Conservation (phyloP, 2,888 invertebrate species). For the Siphonodentalium dalli region DNA sequence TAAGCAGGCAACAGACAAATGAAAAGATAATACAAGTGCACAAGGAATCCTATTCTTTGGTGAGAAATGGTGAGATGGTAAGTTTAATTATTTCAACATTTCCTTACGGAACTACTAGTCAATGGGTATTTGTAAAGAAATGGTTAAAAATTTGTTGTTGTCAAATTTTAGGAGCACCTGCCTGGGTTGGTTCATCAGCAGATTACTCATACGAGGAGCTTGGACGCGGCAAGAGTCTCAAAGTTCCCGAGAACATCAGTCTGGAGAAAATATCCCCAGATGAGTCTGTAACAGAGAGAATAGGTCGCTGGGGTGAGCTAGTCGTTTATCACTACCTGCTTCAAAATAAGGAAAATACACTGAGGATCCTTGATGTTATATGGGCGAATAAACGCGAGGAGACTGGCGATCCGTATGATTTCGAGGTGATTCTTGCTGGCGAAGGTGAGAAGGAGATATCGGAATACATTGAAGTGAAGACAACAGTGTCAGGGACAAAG, state of each 20-base stretch:
- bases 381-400: slow-evolving; percentile 51
- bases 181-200: slow-evolving; percentile 43
- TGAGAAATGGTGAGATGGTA: no score
- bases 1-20: no score
- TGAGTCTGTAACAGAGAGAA: slow-evolving; percentile 26
- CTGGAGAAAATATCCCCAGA: slow-evolving; percentile 20
- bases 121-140: no score
- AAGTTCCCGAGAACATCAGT: slow-evolving; percentile 17
- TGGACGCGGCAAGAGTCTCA: slow-evolving; percentile 34
- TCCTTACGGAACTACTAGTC: no score
- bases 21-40: no score
- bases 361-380: slow-evolving; percentile 34
- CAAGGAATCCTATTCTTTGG: no score
- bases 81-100: no score
- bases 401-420: slow-evolving; percentile 53
- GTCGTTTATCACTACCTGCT: slow-evolving; percentile 53
- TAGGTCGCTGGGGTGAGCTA: slow-evolving; percentile 58
- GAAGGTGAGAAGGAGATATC: slow-evolving; percentile 14
- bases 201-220: slow-evolving; percentile 51
- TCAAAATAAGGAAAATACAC: slow-evolving; percentile 33
- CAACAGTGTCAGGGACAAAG: slow-evolving; percentile 48
- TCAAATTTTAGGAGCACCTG: slow-evolving; percentile 45
- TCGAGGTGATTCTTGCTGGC: slow-evolving; percentile 40
- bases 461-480: slow-evolving; percentile 47
- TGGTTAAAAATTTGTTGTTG: no score